Conservation (phyloP, 2,888 invertebrate species). For the Copidosoma aretas region DNA sequence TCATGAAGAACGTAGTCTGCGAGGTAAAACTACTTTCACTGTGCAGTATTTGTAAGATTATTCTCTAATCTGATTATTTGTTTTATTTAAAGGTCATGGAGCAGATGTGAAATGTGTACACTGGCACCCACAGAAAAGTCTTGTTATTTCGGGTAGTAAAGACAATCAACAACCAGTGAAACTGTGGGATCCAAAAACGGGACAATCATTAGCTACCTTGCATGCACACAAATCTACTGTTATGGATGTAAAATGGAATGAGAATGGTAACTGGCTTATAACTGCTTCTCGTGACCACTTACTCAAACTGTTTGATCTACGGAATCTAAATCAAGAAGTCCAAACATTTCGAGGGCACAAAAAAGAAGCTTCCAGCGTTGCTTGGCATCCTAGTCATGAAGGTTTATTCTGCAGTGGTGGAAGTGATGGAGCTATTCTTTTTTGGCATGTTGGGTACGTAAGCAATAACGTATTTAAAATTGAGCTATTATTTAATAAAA, state of each 20-base stretch:
- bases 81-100: constrained; percentile 78
- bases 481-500: too few relatives aligned
- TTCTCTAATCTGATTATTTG: background rate
- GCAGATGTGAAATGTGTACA: constrained; percentile 99
- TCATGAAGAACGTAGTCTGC: constrained; percentile 91
- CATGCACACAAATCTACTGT: constrained; percentile 99
- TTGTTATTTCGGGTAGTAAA: constrained; percentile 97
- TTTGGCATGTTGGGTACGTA: constrained; percentile 95
- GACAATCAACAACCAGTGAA: constrained; percentile 99
- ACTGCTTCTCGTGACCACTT: constrained; percentile 98
- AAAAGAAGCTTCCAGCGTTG: constrained; percentile 95
- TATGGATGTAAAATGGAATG: constrained; percentile 99
- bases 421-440: constrained; percentile 97
- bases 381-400: constrained; percentile 99
- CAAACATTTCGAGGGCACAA: constrained; percentile 99
- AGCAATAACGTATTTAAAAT: too few relatives aligned
- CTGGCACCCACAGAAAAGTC: constrained; percentile 98
- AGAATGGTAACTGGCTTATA: constrained; percentile 98
- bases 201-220: constrained; percentile 92
- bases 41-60: too few relatives aligned
- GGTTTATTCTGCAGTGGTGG: constrained; percentile 97
- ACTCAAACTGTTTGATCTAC: constrained; percentile 95
- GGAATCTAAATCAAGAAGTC: constrained; percentile 93
- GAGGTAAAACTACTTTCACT: constrained; percentile 66
- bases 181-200: constrained; percentile 98